Evolutionary conservation across 2,888 invertebrate genomes (phyloP).

Genomic region (Leucophenga maculata): DNA sequence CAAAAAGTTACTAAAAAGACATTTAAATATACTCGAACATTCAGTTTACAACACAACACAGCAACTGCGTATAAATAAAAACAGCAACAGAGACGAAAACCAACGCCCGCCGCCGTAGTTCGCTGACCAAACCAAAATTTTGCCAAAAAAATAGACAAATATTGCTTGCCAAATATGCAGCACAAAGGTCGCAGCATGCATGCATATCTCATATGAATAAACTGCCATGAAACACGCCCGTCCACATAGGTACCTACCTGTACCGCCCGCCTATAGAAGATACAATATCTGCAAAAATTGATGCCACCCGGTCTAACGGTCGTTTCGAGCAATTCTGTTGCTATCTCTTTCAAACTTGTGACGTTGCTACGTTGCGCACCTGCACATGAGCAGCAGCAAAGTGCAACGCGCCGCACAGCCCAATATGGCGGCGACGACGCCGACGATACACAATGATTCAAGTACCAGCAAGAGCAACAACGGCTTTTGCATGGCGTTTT

Average conservation of each 20-base stretch:
- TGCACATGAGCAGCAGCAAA: background rate
- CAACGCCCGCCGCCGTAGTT: background rate
- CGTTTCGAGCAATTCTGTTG: background rate
- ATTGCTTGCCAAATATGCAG: constrained; percentile 19
- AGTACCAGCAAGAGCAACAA: constrained; percentile 35
- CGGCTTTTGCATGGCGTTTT: constrained; percentile 41
- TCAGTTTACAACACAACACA: no score
- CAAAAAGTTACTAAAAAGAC: no score
- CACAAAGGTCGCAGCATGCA: constrained; percentile 24
- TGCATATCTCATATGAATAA: background rate
- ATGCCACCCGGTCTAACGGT: constrained; percentile 16
- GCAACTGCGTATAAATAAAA: background rate
- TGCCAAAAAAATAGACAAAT: background rate
- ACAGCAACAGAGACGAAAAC: background rate
- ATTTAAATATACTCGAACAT: no score
- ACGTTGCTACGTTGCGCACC: background rate
- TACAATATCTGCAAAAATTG: background rate
- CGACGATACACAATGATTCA: constrained; percentile 37
- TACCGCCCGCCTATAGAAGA: background rate
- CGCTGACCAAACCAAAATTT: background rate
- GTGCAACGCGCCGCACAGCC: background rate
- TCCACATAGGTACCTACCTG: background rate
- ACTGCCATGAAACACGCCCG: background rate
- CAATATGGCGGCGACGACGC: constrained; percentile 28
- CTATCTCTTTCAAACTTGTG: background rate